Evolutionary conservation across 2,797 vertebrate genomes (phyloP), one percentile per base, ranked within the genome.

Genomic region (Scolopax rusticola): DNA sequence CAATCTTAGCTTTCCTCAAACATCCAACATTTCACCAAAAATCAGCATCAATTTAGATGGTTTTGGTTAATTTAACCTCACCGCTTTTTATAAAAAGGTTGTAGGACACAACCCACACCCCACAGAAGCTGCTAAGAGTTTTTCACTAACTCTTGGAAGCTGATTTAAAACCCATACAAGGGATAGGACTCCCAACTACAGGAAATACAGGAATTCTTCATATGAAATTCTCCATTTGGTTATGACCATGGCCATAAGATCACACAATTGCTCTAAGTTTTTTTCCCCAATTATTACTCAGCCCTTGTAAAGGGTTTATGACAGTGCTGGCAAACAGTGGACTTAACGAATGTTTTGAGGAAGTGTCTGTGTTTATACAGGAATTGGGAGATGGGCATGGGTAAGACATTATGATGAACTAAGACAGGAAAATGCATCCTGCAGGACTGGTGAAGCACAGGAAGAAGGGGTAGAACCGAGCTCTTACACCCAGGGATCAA

Each of bases 321-420:
- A 59, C 68, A 65, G 61, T 30, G 57, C 50, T 87, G 88, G 79
- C 53, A 93, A 92, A 83, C 54, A 65, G 6, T 38, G 71, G 78
- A 63, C 69, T 89, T 83, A 75, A 71, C 45, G 33, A 77, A 83
- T 61, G 53, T 81, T 93, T 87, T 75, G 68, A 50, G 94, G 89
- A 96, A 89, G 45, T 36, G 68, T 56, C 78, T 94, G 81, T 87
- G 68, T 95, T 95, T 91, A 65, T 32, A 59, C 12, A 50, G 69
- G 81, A 89, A 73, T 78, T 7, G 75, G 45, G 57, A 48, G 80
- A 68, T 47, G 68, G 81, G 45, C 21, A 82, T 1, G 60, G 60
- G 40, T 32, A 32, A 64, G 67, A 64, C 21, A 24, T 59, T 32
- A 27, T 19, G 30, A 77, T 78, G 60, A 76, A 43, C 32, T 68